Percentiles rank a stretch among this genome's conserved stretches.
These are phyloP conservation scores for Pediacus dermestoides DNA, from an alignment of 2,888 invertebrate genomes.

Conservation along the genomic window DNA sequence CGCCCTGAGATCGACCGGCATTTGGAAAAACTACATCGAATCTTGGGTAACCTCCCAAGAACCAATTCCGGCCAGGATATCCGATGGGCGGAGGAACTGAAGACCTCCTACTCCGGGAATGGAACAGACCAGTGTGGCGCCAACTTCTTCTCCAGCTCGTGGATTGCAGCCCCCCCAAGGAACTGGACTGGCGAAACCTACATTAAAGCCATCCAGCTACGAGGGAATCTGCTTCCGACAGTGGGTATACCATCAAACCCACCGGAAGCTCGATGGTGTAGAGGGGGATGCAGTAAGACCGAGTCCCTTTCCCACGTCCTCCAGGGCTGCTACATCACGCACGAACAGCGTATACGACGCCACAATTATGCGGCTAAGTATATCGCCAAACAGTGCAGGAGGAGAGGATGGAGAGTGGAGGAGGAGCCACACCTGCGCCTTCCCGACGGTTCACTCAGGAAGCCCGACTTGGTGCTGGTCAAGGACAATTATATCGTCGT, in stretches of 20 bases:
- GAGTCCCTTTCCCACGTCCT: conserved; percentile 27
- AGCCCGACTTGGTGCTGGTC: conserved; percentile 18
- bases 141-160: conserved; percentile 9
- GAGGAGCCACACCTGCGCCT: conserved; percentile 26
- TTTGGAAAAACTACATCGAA: no score
- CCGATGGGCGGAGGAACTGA: conserved; percentile 14
- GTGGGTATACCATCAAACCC: conserved; percentile 35
- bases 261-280: conserved; percentile 21
- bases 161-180: conserved; percentile 24
- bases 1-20: no score
- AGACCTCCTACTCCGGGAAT: conserved; percentile 20
- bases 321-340: conserved; percentile 26
- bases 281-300: conserved; percentile 26
- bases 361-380: conserved; percentile 17
- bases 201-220: conserved; percentile 30
- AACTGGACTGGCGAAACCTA: conserved; percentile 31
- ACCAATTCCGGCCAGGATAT: no score
- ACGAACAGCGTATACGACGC: conserved; percentile 20
- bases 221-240: conserved; percentile 32
- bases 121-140: conserved; percentile 10
- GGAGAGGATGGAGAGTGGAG: conserved; percentile 20
- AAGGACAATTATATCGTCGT: conserved; percentile 12
- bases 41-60: no score
- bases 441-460: conserved; percentile 14
- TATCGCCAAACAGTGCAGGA: conserved; percentile 15